These are phyloP conservation scores for Zelleria hepariella DNA, from an alignment of 2,888 invertebrate genomes.

Conservation along the genomic window DNA sequence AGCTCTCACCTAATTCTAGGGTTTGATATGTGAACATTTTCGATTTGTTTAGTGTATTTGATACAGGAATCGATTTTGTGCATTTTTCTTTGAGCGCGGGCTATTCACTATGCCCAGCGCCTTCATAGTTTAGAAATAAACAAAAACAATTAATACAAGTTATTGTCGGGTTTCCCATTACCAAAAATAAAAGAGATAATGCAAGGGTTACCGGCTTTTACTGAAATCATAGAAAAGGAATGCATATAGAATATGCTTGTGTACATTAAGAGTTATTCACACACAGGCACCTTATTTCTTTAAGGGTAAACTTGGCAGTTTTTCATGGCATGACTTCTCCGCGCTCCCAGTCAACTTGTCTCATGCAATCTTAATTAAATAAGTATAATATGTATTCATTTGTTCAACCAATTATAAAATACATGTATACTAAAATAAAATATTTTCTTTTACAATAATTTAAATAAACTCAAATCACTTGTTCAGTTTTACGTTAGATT, in stretches of 20 bases:
- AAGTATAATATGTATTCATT: no score
- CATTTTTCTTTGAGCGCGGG: no score
- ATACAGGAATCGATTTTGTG: no score
- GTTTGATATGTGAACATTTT: no score
- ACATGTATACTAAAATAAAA: background rate
- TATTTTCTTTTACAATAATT: no score
- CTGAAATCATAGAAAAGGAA: background rate
- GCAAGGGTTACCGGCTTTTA: no score
- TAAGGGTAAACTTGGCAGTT: constrained; percentile 51
- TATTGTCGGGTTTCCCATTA: background rate
- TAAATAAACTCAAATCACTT: no score
- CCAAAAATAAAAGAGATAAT: background rate
- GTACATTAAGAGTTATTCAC: constrained; percentile 18
- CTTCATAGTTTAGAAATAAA: background rate
- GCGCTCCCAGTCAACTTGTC: constrained; percentile 20
- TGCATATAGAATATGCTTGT: background rate
- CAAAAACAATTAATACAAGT: background rate
- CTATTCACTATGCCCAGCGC: no score
- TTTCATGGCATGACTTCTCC: constrained; percentile 46
- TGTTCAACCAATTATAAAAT: no score
- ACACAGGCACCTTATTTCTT: constrained; percentile 64
- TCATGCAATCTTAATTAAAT: background rate
- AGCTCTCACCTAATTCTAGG: no score
- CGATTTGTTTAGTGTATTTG: no score
- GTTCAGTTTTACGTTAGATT: background rate